A percentile compares a stretch with the other conserved stretches of the same genome.
These are phyloP conservation scores for Neodiprion pinetum DNA, from an alignment of 1,140 invertebrate species.

Conservation along the genomic window DNA sequence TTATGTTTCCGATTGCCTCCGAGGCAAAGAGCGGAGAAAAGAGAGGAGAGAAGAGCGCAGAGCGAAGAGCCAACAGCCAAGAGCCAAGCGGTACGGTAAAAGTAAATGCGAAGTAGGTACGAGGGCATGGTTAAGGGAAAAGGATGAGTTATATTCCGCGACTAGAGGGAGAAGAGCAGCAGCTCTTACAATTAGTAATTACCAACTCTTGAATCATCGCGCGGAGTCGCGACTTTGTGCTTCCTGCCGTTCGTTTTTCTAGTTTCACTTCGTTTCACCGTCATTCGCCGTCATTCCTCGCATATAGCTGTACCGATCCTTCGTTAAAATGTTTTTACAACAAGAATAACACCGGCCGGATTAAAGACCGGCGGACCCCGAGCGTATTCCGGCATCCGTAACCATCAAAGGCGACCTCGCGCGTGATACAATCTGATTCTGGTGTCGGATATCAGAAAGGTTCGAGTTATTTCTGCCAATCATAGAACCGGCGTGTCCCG, in stretches of 20 bases:
- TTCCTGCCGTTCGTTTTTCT: not conserved
- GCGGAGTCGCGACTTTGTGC: not conserved
- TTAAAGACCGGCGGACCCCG: no score
- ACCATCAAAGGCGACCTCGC: no score
- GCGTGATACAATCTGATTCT: no score
- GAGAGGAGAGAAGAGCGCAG: not conserved
- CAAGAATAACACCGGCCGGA: no score
- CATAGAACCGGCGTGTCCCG: no score
- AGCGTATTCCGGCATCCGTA: no score
- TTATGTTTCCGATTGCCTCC: slow-evolving; percentile 36
- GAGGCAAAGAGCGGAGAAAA: slow-evolving; percentile 4
- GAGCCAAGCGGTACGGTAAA: not conserved
- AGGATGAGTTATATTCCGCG: not conserved
- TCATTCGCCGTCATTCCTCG: no score
- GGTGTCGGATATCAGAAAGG: no score
- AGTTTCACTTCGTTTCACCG: no score
- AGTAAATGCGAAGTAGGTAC: not conserved
- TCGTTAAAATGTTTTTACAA: no score
- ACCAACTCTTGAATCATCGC: not conserved
- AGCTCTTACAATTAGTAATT: not conserved
- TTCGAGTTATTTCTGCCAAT: no score
- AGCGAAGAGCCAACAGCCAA: not conserved
- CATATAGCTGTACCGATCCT: no score
- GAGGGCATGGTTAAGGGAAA: not conserved
- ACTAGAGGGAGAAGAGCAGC: not conserved